Evolutionary conservation across 2,888 invertebrate genomes (phyloP).

Genomic region (Eristalis tenax): DNA sequence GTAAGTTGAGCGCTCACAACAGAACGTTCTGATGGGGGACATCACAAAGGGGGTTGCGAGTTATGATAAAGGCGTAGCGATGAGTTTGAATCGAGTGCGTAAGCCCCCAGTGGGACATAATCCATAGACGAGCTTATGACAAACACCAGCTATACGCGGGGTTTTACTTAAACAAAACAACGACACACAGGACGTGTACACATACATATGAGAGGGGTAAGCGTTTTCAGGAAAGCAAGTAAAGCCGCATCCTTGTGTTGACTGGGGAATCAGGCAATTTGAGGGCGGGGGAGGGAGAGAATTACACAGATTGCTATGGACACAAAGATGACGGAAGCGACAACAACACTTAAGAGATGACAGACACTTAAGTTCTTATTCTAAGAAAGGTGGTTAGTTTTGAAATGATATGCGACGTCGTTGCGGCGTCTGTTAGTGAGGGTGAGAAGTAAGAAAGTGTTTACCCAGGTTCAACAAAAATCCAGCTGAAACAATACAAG

Average conservation of each 20-base stretch:
- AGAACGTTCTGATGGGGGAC: background rate
- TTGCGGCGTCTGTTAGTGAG: background rate
- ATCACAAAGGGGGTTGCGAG: background rate
- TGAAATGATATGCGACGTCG: background rate
- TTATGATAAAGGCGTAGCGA: slow-evolving; percentile 15
- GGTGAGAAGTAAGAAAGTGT: background rate
- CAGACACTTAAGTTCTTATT: background rate
- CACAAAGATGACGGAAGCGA: slow-evolving; percentile 4
- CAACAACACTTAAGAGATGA: background rate
- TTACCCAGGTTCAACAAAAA: no score
- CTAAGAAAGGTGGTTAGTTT: background rate
- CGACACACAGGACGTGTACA: slow-evolving; percentile 11
- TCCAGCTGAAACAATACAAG: no score
- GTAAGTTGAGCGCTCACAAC: background rate
- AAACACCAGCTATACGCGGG: background rate
- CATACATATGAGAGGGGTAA: slow-evolving; percentile 1
- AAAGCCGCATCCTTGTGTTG: background rate
- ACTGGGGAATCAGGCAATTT: background rate
- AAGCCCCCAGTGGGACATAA: slow-evolving; percentile 10
- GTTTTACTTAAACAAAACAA: slow-evolving; percentile 12
- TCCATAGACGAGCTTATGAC: background rate
- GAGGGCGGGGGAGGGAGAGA: background rate
- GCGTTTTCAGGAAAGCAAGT: background rate
- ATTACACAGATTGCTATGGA: background rate
- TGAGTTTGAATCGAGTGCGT: slow-evolving; percentile 3